A percentile compares a stretch with the other conserved stretches of the same genome.
Conservation (phyloP, 2,797 vertebrate species). For the Ceryle rudis region DNA sequence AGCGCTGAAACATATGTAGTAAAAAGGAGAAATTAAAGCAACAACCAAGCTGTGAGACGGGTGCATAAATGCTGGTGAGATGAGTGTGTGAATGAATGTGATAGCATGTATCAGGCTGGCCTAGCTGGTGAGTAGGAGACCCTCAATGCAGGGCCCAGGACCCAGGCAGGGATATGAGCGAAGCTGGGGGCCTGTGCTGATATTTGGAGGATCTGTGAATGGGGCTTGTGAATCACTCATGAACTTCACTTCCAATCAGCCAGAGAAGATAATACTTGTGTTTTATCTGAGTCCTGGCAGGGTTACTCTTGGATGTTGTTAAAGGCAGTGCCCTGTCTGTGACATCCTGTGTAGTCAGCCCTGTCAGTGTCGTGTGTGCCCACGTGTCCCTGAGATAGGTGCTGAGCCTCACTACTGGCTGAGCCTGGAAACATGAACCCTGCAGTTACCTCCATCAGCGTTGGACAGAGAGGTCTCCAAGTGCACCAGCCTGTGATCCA, state of each 20-base stretch:
- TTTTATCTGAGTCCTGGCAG: neutral
- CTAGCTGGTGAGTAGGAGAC: neutral
- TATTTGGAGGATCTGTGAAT: neutral
- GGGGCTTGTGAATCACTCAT: neutral
- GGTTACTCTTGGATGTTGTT: neutral
- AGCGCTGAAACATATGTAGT: neutral
- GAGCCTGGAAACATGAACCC: neutral
- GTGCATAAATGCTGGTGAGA: neutral
- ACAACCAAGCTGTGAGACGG: neutral
- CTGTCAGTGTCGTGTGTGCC: too few relatives aligned
- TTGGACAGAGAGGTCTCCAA: neutral
- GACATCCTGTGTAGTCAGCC: neutral
- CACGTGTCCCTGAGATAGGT: too few relatives aligned
- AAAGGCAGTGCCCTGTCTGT: neutral
- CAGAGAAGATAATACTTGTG: neutral
- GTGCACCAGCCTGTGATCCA: neutral
- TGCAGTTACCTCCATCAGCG: accelerated
- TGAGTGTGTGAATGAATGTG: neutral
- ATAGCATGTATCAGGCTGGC: neutral
- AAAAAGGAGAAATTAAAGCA: neutral
- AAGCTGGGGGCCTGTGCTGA: neutral
- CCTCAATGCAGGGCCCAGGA: accelerated
- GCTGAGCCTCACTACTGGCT: neutral
- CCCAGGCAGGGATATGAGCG: neutral
- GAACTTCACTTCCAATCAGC: neutral